Evolutionary conservation across 2,113 vertebrate genomes (phyloP).

Genomic region (Neolamprologus cancellatus): DNA sequence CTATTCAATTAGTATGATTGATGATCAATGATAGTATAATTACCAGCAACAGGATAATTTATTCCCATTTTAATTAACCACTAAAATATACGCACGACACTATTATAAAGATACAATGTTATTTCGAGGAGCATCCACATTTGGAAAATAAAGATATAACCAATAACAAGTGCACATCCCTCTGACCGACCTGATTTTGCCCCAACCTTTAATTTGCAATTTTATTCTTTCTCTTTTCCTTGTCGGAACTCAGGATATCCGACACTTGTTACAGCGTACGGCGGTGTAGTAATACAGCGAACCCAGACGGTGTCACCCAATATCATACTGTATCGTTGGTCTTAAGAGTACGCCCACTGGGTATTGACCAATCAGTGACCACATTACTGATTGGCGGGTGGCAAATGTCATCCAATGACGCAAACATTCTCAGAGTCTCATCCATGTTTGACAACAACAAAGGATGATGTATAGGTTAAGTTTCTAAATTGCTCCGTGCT

Average conservation of each 20-base stretch:
- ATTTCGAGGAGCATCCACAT: not conserved
- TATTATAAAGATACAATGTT: not conserved
- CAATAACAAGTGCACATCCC: not conserved
- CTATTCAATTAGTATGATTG: not conserved
- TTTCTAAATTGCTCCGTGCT: constrained; percentile 1
- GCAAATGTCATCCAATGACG: not conserved
- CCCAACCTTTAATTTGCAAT: not conserved
- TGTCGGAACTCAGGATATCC: not conserved
- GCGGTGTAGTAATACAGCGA: not conserved
- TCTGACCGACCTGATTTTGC: not conserved
- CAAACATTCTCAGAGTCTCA: not conserved
- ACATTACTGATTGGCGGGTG: constrained; percentile 29
- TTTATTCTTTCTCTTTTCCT: not conserved
- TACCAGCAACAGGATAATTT: not conserved
- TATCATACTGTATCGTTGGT: constrained; percentile 29
- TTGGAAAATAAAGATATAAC: not conserved
- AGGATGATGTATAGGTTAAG: constrained; percentile 32
- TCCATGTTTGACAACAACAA: constrained; percentile 38
- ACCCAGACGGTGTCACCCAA: not conserved
- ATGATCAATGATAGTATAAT: not conserved
- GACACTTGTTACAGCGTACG: not conserved
- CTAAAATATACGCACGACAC: not conserved
- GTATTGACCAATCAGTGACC: constrained; percentile 26
- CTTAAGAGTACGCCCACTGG: not conserved
- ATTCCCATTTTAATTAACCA: not conserved